Percentiles rank a stretch among this genome's conserved stretches.
Conservation (phyloP, 2,113 vertebrate species). For the Corythornis cristatus region DNA sequence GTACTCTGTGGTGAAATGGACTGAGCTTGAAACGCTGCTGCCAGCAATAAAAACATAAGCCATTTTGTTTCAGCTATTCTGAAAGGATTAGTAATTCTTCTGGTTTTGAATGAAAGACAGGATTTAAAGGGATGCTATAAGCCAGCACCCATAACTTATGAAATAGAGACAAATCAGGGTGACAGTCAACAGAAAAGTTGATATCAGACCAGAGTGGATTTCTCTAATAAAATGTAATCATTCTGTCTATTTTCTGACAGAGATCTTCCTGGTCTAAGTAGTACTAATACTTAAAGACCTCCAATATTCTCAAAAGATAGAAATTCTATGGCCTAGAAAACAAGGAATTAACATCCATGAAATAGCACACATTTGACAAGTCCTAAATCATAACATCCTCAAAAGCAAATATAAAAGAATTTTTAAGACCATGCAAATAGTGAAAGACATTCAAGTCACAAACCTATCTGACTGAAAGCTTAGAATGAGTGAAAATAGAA, state of each 20-base stretch:
- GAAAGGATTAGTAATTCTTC: not conserved
- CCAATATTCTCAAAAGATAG: not conserved
- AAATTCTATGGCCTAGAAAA: not conserved
- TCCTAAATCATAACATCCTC: not conserved
- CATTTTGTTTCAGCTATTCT: not conserved
- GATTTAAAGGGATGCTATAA: not conserved
- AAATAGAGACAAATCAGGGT: not conserved
- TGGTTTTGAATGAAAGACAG: not conserved
- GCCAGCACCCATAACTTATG: not conserved
- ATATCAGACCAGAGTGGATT: conserved; percentile 1
- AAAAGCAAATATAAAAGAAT: not conserved
- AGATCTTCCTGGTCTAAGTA: not conserved
- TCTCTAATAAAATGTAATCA: conserved; percentile 27
- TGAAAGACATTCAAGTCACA: conserved; percentile 23
- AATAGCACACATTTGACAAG: not conserved
- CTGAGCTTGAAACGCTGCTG: not conserved
- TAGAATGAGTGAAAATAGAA: conserved; percentile 30
- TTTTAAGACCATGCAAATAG: not conserved
- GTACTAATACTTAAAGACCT: conserved; percentile 17
- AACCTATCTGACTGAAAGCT: conserved; percentile 34
- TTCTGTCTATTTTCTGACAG: not conserved
- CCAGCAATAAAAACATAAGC: not conserved
- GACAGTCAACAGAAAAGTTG: conserved; percentile 43
- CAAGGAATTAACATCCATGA: not conserved
- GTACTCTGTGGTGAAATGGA: not conserved